Base-by-base conservation (phyloP, 2,113 vertebrate genomes). In the Callospermophilus lateralis region DNA sequence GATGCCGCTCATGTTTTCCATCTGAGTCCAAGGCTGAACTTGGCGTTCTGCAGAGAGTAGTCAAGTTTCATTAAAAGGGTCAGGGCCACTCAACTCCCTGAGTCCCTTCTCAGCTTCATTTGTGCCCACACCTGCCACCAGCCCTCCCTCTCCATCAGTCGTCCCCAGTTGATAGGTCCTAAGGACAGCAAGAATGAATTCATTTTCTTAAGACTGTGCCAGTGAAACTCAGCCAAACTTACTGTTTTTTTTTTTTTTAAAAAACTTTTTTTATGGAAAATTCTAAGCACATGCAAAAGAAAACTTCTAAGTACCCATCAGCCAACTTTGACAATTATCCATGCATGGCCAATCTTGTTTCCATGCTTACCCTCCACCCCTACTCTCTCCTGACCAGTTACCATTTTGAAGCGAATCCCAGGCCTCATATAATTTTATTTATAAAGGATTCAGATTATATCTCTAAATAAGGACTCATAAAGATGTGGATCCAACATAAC, bases 1-100 rank as follows among this genome's bases (percentile, higher is more conserved):
- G 65, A 88, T 53, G 67, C 79, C 1, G 28, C 85, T 90, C 83
- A 45, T 74, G 78, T 63, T 96, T 97, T 94, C 92, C 94, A 91
- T 89, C 83, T 73, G 81, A 92, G 80, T 58, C 55, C 39, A 53
- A 61, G 80, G 9, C 39, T 76, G 55, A 72, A 77, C 86, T 94
- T 93, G 87, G 95, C 19, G 0, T 65, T 89, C 87, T 65, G 76
- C 16, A 48, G 65, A 87, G 58, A 68, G 42, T 26, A 63, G 92
- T 94, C 90, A 83, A 30, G 24, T 85, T 87, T 84, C 67, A 80
- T 83, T 51, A 88, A 61, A 26, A 26, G 63, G 72, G 68, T 61
- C 3, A 7, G 90, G 74, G 39, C 81, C 77, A 34, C 55, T 78
- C 65, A 16, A 26, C 63, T 95, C 42, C 87, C 67, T 1, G 30